Conservation (phyloP, 2,113 vertebrate species). For the Nannospalax galili region DNA sequence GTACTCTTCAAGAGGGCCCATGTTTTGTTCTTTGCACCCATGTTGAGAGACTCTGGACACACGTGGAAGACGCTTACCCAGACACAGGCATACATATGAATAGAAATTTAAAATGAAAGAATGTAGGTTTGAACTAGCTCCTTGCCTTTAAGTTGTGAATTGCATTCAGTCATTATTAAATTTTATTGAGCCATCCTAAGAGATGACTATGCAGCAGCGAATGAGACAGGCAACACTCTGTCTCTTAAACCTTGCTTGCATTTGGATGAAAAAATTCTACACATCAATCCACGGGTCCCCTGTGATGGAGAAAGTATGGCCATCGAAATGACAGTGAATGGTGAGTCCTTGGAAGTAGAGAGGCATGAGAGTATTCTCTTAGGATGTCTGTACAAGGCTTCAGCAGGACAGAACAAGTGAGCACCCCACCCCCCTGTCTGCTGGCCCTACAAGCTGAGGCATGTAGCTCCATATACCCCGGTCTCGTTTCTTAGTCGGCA, state of each 20-base stretch:
- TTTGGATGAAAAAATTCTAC: not conserved
- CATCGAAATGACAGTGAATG: not conserved
- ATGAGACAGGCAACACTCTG: not conserved
- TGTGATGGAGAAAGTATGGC: not conserved
- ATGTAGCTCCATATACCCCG: fast-evolving
- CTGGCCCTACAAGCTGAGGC: no score
- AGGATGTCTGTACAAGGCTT: no score
- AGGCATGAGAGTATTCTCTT: not conserved
- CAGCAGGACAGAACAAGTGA: not conserved
- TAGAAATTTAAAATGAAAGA: not conserved
- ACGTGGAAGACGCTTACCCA: no score
- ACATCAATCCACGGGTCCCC: not conserved
- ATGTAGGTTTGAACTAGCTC: not conserved
- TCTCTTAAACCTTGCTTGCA: not conserved
- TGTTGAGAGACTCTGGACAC: not conserved
- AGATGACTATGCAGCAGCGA: fast-evolving
- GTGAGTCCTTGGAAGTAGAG: not conserved
- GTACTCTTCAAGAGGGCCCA: not conserved
- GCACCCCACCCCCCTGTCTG: fast-evolving
- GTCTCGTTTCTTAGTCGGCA: not conserved
- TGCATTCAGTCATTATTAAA: not conserved
- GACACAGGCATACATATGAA: not conserved
- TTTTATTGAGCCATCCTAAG: not conserved
- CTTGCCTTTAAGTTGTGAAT: not conserved
- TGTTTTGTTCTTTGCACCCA: not conserved